Conservation (phyloP, 2,113 vertebrate species). For the Haplochromis burtoni region DNA sequence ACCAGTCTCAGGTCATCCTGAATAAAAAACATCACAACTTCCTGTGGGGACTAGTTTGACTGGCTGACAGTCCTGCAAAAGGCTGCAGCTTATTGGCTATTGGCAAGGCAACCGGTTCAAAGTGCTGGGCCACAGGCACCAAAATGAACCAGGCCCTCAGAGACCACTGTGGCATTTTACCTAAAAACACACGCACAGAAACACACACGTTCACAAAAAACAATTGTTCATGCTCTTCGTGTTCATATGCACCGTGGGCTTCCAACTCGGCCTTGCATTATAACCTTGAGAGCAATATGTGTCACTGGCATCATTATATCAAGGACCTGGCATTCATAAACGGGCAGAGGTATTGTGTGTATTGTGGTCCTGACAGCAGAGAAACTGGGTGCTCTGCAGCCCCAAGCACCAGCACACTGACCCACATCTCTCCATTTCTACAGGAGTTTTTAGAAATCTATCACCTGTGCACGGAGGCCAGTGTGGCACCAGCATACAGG, state of each 20-base stretch:
- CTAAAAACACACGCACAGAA: not conserved
- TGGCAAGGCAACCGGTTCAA: slow-evolving; percentile 33
- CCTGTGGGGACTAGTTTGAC: slow-evolving; percentile 6
- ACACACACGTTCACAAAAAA: not conserved
- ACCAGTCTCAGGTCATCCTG: not conserved
- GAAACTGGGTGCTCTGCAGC: slow-evolving; percentile 62
- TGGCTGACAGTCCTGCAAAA: not conserved
- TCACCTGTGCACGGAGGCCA: not conserved
- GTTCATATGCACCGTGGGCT: not conserved
- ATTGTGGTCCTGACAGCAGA: slow-evolving; percentile 13
- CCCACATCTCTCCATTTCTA: slow-evolving; percentile 46
- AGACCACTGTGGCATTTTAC: not conserved
- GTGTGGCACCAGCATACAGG: not conserved
- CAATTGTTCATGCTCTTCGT: not conserved
- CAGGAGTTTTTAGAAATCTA: slow-evolving; percentile 23
- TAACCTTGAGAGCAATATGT: not conserved
- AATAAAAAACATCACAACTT: slow-evolving; percentile 11
- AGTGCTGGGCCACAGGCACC: not conserved
- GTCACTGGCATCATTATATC: not conserved
- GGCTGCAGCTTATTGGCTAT: slow-evolving; percentile 13
- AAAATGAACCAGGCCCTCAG: not conserved
- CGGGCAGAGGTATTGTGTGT: not conserved
- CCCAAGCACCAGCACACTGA: slow-evolving; percentile 61
- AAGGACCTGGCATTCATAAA: not conserved
- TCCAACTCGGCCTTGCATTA: not conserved